Percentiles rank a stretch among this genome's conserved stretches.
These are phyloP conservation scores for Cyprinodon tularosa DNA, from an alignment of 2,113 vertebrate species.

Conservation along the genomic window DNA sequence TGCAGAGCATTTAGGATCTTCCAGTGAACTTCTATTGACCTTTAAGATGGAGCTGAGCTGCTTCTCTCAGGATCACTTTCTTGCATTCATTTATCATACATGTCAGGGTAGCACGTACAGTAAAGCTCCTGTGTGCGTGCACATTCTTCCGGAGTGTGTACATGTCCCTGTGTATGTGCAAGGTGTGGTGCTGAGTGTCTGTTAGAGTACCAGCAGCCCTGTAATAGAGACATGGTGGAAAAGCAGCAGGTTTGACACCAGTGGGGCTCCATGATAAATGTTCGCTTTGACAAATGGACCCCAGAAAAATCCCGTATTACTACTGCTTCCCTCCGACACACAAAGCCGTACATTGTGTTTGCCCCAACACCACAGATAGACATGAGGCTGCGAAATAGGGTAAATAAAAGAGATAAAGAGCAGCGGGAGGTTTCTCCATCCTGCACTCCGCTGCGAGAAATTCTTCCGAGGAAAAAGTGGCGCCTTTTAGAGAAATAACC, in stretches of 20 bases:
- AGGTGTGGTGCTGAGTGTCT: constrained; percentile 63
- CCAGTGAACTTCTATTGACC: not conserved
- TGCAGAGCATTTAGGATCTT: too few species aligned
- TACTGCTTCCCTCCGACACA: constrained; percentile 11
- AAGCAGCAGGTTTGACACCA: constrained; percentile 60
- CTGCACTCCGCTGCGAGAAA: not conserved
- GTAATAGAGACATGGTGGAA: constrained; percentile 64
- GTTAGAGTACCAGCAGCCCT: constrained; percentile 55
- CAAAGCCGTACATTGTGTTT: not conserved
- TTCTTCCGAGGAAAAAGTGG: constrained; percentile 4
- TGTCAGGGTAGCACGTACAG: not conserved
- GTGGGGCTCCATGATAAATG: constrained; percentile 66
- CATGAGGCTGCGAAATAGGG: not conserved
- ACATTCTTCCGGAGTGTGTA: constrained; percentile 5
- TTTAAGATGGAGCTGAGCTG: not conserved
- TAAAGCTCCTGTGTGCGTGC: not conserved
- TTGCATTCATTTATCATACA: not conserved
- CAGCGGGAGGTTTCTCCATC: not conserved
- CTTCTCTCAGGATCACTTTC: not conserved
- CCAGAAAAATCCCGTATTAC: constrained; percentile 51
- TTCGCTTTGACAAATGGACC: constrained; percentile 66
- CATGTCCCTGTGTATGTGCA: constrained; percentile 14
- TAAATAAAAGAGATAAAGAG: not conserved
- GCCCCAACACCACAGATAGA: not conserved
- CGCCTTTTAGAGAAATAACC: not conserved